Conservation (phyloP, 2,113 vertebrate genomes). For the Synchiropus splendidus region DNA sequence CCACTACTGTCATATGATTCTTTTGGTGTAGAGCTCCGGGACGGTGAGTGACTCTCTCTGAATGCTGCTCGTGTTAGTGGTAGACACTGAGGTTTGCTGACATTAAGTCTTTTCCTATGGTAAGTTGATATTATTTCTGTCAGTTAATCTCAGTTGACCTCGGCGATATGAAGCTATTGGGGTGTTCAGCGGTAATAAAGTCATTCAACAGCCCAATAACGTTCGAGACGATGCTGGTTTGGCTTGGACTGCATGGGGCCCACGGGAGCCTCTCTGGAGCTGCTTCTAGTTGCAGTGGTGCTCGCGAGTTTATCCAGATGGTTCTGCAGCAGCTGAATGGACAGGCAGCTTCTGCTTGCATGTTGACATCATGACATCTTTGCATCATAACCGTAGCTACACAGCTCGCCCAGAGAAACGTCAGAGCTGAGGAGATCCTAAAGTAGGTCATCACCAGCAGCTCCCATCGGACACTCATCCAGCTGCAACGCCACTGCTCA, state of each 20-base stretch:
- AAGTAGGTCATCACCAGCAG: constrained; percentile 48
- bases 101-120: constrained; percentile 33
- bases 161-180: constrained; percentile 72
- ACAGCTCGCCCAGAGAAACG: constrained; percentile 19
- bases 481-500: constrained; percentile 30
- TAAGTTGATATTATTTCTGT: too few relatives aligned
- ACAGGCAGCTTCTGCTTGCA: constrained; percentile 38
- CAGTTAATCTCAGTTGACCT: constrained; percentile 66
- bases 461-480: constrained; percentile 25
- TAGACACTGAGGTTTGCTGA: constrained; percentile 72
- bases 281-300: too few relatives aligned
- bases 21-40: constrained; percentile 63
- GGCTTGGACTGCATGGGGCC: too few relatives aligned
- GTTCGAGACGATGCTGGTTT: too few relatives aligned
- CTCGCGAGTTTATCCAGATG: too few relatives aligned
- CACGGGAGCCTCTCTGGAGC: too few relatives aligned
- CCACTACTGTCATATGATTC: constrained; percentile 20
- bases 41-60: constrained; percentile 67
- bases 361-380: constrained; percentile 36
- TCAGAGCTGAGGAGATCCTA: constrained; percentile 27
- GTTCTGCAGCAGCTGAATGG: constrained; percentile 10
- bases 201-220: too few relatives aligned
- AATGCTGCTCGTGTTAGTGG: constrained; percentile 56
- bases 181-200: constrained; percentile 48
- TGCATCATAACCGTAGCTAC: constrained; percentile 36